Evolutionary conservation across 2,888 invertebrate genomes (phyloP).

Genomic region (Tiliacea citrago): DNA sequence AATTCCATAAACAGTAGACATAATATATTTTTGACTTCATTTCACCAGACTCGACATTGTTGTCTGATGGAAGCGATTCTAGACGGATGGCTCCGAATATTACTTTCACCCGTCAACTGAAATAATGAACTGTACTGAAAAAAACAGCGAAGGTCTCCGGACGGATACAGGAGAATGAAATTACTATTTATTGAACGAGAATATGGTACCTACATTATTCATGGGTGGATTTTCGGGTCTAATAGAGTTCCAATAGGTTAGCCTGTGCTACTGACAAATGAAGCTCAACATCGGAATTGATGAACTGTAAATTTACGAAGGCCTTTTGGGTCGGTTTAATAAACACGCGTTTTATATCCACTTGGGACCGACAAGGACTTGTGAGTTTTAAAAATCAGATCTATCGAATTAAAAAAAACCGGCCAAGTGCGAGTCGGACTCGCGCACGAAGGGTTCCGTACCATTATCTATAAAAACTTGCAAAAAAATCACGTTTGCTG

Average conservation of each 20-base stretch:
- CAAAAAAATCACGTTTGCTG: no score
- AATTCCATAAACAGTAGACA: not conserved
- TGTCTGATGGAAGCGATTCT: constrained; percentile 31
- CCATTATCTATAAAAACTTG: no score
- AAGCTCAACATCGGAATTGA: constrained; percentile 27
- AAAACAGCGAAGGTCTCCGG: constrained; percentile 35
- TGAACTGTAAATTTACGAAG: constrained; percentile 30
- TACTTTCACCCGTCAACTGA: constrained; percentile 49
- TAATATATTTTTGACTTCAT: constrained; percentile 6
- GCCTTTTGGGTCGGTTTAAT: constrained; percentile 13
- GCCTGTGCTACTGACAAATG: constrained; percentile 43
- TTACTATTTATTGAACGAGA: constrained; percentile 49
- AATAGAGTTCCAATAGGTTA: constrained; percentile 40
- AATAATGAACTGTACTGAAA: constrained; percentile 55
- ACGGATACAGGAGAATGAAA: constrained; percentile 43
- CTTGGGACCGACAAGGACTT: not conserved
- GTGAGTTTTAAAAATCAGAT: not conserved
- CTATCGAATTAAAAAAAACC: not conserved
- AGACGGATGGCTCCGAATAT: constrained; percentile 48
- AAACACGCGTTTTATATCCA: constrained; percentile 1
- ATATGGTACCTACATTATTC: constrained; percentile 49
- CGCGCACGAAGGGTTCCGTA: no score
- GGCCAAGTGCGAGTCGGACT: no score
- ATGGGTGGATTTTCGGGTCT: constrained; percentile 32
- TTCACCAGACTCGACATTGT: constrained; percentile 24